phyloP scores from a whole-genome alignment of 1,140 invertebrate species.

The Bilobella aurantiaca region DNA sequence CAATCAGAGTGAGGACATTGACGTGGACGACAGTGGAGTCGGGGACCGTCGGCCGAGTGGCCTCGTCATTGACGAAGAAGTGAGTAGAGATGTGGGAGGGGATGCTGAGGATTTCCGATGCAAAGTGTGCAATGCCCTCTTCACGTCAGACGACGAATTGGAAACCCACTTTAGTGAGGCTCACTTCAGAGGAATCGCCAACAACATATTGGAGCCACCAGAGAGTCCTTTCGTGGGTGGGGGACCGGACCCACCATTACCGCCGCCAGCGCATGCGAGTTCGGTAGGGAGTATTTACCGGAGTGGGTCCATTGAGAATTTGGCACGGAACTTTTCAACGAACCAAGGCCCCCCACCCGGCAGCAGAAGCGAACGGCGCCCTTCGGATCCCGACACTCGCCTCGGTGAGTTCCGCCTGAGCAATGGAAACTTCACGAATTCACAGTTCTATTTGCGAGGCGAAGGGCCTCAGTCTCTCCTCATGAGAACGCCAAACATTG shows the following conservation, averaged over 20 bases:
- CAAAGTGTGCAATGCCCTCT: conserved; percentile 22
- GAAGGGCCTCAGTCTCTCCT: no score
- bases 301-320: background rate
- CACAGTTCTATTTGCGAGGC: no score
- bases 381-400: no score
- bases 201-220: conserved; percentile 25
- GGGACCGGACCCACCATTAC: background rate
- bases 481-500: no score
- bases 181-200: conserved; percentile 21
- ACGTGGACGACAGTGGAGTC: background rate
- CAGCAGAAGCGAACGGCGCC: no score
- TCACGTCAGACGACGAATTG: conserved; percentile 25
- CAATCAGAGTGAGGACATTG: background rate
- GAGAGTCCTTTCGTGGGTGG: conserved; percentile 28
- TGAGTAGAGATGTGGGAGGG: conserved; percentile 1
- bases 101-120: conserved; percentile 28
- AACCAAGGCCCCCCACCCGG: no score
- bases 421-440: no score
- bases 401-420: no score
- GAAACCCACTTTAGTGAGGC: conserved; percentile 25
- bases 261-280: background rate
- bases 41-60: background rate
- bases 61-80: conserved; percentile 5
- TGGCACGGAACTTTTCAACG: no score
- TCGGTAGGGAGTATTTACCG: background rate